Evolutionary conservation across 2,888 invertebrate species (phyloP).

Genomic region (Sphaeridia pumilis): DNA sequence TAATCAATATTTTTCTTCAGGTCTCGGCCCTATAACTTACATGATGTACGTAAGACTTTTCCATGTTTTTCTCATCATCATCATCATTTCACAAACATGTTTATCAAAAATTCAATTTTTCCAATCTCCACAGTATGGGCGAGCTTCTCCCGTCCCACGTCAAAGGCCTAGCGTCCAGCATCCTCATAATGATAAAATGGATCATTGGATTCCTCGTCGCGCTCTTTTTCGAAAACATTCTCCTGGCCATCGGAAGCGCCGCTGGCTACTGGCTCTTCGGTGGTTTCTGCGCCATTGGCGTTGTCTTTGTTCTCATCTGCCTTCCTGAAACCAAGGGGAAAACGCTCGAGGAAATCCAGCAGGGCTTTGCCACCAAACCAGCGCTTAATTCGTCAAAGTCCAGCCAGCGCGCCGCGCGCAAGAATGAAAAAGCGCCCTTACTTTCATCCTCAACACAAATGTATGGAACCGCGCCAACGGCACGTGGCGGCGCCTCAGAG

Average conservation of each 20-base stretch:
- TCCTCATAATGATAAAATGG: slow-evolving; percentile 1
- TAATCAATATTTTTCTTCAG: background rate
- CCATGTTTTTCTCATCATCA: background rate
- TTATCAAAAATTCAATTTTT: background rate
- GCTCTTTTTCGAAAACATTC: slow-evolving; percentile 4
- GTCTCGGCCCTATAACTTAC: slow-evolving; percentile 62
- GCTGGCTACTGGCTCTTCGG: slow-evolving; percentile 4
- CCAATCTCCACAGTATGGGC: slow-evolving; percentile 42
- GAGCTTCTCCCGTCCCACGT: slow-evolving; percentile 63
- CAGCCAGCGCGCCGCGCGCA: background rate
- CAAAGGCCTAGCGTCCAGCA: slow-evolving; percentile 42
- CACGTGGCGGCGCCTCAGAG: no score
- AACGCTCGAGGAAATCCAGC: slow-evolving; percentile 5
- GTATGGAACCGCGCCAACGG: no score
- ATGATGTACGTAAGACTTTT: background rate
- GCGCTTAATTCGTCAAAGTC: background rate
- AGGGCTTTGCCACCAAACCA: background rate
- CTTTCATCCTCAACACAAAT: background rate
- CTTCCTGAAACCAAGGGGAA: slow-evolving; percentile 13
- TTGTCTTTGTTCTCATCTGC: slow-evolving; percentile 1
- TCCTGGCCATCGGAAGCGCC: background rate
- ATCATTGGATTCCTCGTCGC: slow-evolving; percentile 1
- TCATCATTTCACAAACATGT: background rate
- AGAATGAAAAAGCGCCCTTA: background rate
- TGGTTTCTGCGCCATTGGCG: slow-evolving; percentile 2